phyloP scores from a whole-genome alignment of 2,797 vertebrate genomes.

The Melanotaenia pygmaea region DNA sequence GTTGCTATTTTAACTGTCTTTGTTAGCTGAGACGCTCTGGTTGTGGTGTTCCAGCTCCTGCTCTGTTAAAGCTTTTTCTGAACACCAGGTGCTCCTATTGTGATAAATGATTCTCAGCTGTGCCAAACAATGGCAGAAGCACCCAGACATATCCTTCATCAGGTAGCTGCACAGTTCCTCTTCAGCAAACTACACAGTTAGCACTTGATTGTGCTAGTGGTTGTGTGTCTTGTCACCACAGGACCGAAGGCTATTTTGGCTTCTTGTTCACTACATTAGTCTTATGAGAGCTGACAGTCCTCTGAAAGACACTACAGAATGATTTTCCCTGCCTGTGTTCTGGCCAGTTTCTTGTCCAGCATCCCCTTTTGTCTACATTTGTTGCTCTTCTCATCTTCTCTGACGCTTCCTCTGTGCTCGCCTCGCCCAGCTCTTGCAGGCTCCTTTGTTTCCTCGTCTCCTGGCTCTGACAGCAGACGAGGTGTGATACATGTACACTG shows the following conservation, averaged over 20 bases:
- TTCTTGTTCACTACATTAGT: conserved; percentile 54
- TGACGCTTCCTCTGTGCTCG: conserved; percentile 22
- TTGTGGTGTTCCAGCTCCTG: conserved; percentile 63
- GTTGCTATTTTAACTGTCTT: conserved; percentile 70
- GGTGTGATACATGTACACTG: conserved; percentile 62
- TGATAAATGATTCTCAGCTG: conserved; percentile 74
- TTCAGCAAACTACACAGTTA: conserved; percentile 56
- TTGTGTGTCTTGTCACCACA: conserved; percentile 55
- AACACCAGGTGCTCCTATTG: conserved; percentile 70
- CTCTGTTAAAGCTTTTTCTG: conserved; percentile 60
- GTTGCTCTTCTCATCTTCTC: conserved; percentile 22
- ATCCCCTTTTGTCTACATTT: conserved; percentile 8
- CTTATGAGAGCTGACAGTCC: conserved; percentile 56
- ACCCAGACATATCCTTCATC: conserved; percentile 65
- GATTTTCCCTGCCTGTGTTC: conserved; percentile 28
- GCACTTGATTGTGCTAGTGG: conserved; percentile 40
- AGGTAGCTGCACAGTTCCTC: conserved; percentile 57
- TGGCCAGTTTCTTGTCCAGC: conserved; percentile 30
- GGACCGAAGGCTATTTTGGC: conserved; percentile 49
- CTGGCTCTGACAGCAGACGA: conserved; percentile 67
- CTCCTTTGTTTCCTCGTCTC: conserved; percentile 65
- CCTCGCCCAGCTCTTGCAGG: conserved; percentile 23
- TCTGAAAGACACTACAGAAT: conserved; percentile 39
- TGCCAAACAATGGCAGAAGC: conserved; percentile 64
- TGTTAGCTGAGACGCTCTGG: conserved; percentile 58